Evolutionary conservation across 2,888 invertebrate genomes (phyloP).

Genomic region (Drosophila rellima): DNA sequence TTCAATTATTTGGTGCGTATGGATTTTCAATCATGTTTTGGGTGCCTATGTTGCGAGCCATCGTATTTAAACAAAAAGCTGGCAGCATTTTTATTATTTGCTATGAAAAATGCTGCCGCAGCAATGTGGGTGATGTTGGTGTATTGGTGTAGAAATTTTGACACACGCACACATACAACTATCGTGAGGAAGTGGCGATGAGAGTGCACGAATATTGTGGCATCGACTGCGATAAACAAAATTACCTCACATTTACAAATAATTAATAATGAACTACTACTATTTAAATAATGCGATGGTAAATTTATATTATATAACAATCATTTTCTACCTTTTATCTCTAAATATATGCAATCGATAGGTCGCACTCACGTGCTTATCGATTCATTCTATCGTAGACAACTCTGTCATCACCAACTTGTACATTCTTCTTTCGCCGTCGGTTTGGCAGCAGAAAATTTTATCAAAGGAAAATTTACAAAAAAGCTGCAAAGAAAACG

Average conservation of each 20-base stretch:
- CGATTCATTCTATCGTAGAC: slow-evolving; percentile 37
- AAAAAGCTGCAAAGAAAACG: slow-evolving; percentile 52
- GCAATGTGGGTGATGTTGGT: slow-evolving; percentile 61
- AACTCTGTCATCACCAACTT: slow-evolving; percentile 60
- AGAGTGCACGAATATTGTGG: slow-evolving; percentile 24
- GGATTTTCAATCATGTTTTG: slow-evolving; percentile 38
- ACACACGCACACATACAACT: slow-evolving; percentile 41
- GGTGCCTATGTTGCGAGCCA: slow-evolving; percentile 21
- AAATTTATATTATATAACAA: slow-evolving; percentile 40
- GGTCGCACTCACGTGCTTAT: slow-evolving; percentile 26
- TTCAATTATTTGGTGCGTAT: slow-evolving; percentile 80
- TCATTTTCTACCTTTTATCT: neutral
- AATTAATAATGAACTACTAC: neutral
- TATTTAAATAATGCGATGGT: neutral
- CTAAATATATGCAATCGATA: slow-evolving; percentile 35
- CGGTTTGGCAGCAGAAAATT: slow-evolving; percentile 71
- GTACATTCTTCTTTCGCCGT: slow-evolving; percentile 61
- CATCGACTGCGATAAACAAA: slow-evolving; percentile 18
- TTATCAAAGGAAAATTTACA: slow-evolving; percentile 61
- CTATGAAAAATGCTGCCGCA: slow-evolving; percentile 43
- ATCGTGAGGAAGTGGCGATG: slow-evolving; percentile 48
- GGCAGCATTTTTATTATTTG: slow-evolving; percentile 41
- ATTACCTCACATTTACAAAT: neutral
- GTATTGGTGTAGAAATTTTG: slow-evolving; percentile 63
- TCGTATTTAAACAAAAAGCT: slow-evolving; percentile 44